Percentiles rank a stretch among this genome's conserved stretches.
These are phyloP conservation scores for Recurvirostra avosetta DNA, from an alignment of 2,113 vertebrate species.

Conservation along the genomic window DNA sequence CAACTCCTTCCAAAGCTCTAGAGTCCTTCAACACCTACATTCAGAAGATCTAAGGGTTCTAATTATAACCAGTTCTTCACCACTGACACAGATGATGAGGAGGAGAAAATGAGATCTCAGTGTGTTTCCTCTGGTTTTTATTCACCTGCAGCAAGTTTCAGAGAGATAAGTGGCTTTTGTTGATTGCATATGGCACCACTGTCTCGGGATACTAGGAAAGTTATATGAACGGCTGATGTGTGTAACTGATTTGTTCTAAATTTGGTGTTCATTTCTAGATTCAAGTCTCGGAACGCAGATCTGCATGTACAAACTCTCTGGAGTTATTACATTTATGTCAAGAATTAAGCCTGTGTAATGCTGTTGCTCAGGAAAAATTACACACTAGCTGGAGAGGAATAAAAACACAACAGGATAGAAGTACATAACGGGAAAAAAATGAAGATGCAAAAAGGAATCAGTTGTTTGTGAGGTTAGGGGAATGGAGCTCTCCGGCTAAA, in stretches of 20 bases:
- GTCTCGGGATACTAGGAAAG: background rate
- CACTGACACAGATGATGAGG: background rate
- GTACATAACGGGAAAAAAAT: background rate
- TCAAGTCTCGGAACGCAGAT: background rate
- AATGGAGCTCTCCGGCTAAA: background rate
- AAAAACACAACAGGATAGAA: constrained; percentile 9
- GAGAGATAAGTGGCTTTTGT: background rate
- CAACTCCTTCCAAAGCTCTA: background rate
- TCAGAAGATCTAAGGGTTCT: background rate
- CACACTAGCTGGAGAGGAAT: background rate
- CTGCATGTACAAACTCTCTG: background rate
- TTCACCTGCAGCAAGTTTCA: background rate
- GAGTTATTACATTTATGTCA: background rate
- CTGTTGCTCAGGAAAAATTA: background rate
- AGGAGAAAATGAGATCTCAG: constrained; percentile 8
- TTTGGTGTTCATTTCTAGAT: background rate
- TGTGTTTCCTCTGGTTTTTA: background rate
- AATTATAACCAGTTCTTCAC: constrained; percentile 4
- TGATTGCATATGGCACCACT: background rate
- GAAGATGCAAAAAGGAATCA: background rate
- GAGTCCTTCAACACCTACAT: background rate
- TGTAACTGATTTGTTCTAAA: background rate
- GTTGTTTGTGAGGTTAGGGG: background rate
- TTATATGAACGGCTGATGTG: background rate
- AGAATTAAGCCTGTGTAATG: background rate